Base-by-base conservation (phyloP, 2,888 invertebrate species). In the Ormyrus thymus region DNA sequence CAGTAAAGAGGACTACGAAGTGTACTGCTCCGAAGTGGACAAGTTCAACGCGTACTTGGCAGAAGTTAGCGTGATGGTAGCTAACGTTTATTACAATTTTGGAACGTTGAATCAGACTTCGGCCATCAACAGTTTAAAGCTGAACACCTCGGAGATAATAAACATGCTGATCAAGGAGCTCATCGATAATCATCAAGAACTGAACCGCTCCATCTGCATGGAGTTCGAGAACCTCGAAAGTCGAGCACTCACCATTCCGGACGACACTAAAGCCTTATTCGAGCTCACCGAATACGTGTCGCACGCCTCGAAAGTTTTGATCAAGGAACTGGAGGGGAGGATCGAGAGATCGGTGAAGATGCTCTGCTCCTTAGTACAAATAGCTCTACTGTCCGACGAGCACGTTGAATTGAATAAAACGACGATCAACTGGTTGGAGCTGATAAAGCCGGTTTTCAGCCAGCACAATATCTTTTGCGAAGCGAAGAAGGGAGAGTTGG, bases 371-470 rank as follows among this genome's bases (percentile, higher is more conserved):
- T 84, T 93, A 59, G 87, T 92, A 78, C 91, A 92, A 68, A 87
- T 92, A 13, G 90, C 91, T 68, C 83, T 90, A 74, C 88, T 93
- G 79, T 86, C 89, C 1, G 86, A 90, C 1, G 90, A 91, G 6
- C 93, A 93, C 80, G 88, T 93, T 68, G 87, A 90, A 10, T 84
- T 92, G 11, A 93, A 93, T 83, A 90, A 89, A 58, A 86, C 86
- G 10, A 91, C 92, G 7, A 90, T 93, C 11, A 91, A 91, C 48
- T 93, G 93, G 92, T 90, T 92, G 7, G 85, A 88, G 11, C 87
- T 90, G 13, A 92, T 93, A 81, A 90, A 91, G 72, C 92, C 92
- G 7, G 88, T 92, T 15, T 92, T 93, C 85, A 91, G 90, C 77
- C 88, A 90, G 68, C 92, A 92, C 83, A 91, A 92, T 77, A 90